phyloP scores from a whole-genome alignment of 2,113 vertebrate species.

The Nesoenas mayeri region DNA sequence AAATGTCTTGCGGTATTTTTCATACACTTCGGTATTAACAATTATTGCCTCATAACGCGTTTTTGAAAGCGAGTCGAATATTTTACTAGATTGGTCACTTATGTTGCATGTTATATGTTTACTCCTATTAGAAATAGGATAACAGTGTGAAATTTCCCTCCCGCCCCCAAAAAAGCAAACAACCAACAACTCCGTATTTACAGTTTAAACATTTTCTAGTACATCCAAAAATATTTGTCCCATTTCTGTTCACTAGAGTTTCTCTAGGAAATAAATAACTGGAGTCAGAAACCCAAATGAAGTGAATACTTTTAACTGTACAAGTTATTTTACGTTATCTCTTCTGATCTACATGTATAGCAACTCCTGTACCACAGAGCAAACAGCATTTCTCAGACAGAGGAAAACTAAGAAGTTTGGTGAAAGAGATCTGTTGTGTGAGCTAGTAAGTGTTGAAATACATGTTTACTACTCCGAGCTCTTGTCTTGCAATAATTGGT shows the following conservation, averaged over 20 bases:
- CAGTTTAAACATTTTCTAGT: not conserved
- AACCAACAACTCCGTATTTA: not conserved
- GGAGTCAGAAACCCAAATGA: not conserved
- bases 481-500: not conserved
- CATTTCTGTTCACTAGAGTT: not conserved
- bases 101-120: not conserved
- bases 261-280: not conserved
- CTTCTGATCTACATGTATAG: not conserved
- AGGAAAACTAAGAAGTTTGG: not conserved
- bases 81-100: not conserved
- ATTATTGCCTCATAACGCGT: not conserved
- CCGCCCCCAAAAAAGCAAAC: not conserved
- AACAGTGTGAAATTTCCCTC: not conserved
- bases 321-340: not conserved
- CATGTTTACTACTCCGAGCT: not conserved
- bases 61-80: not conserved
- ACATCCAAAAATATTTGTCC: not conserved
- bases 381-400: not conserved
- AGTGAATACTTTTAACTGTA: not conserved
- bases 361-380: not conserved
- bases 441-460: not conserved
- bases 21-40: not conserved
- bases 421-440: not conserved
- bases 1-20: not conserved
- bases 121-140: not conserved